These are phyloP conservation scores for Acanthurus tractus DNA, from an alignment of 2,797 vertebrate genomes.

Conservation along the genomic window DNA sequence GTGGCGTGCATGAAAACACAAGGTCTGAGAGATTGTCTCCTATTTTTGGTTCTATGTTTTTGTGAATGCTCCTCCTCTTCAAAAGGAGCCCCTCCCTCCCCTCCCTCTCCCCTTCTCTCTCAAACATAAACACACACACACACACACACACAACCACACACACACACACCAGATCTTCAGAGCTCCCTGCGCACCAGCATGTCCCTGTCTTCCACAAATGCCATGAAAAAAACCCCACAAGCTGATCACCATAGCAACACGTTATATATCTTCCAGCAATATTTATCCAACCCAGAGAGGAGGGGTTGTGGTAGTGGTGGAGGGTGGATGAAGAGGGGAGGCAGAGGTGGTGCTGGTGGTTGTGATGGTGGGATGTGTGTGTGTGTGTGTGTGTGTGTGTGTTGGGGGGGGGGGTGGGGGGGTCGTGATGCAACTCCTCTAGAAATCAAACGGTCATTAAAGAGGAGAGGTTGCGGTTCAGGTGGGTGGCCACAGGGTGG, in stretches of 20 bases:
- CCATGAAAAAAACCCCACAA: constrained; percentile 65
- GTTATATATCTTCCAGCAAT: constrained; percentile 85
- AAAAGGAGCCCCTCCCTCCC: constrained; percentile 14
- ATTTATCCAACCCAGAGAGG: constrained; percentile 79
- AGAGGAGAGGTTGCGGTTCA: constrained; percentile 46
- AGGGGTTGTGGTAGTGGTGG: constrained; percentile 51
- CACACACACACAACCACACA: constrained; percentile 25
- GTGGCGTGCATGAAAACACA: constrained; percentile 68
- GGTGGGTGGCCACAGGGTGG: constrained; percentile 61
- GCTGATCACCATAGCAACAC: constrained; percentile 89
- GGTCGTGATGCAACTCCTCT: constrained; percentile 68
- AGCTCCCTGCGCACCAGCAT: constrained; percentile 72
- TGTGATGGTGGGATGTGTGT: neutral
- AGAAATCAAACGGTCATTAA: constrained; percentile 69
- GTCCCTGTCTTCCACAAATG: constrained; percentile 77
- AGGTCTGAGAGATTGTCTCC: constrained; percentile 61
- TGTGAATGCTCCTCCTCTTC: constrained; percentile 62
- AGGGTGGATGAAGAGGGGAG: constrained; percentile 47
- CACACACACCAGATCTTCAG: constrained; percentile 55
- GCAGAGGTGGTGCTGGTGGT: constrained; percentile 52
- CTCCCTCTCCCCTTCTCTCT: constrained; percentile 11
- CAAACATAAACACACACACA: constrained; percentile 52
- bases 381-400: constrained; percentile 18
- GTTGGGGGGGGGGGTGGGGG: neutral
- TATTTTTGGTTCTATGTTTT: constrained; percentile 70